Conservation (phyloP, 2,113 vertebrate species). For the Nettapus auritus region DNA sequence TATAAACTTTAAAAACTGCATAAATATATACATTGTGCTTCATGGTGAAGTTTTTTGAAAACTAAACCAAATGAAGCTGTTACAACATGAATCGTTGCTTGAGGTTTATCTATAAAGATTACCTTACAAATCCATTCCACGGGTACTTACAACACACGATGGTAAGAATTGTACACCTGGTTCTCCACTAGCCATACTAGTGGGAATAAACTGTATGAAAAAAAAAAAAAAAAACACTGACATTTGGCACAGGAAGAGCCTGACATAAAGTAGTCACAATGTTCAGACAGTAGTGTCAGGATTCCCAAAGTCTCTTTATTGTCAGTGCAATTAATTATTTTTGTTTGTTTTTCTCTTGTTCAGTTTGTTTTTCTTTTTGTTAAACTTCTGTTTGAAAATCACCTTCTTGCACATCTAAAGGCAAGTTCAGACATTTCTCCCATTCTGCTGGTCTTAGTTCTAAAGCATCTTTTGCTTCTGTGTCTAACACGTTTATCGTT, state of each 20-base stretch:
- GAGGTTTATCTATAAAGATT: constrained; percentile 96
- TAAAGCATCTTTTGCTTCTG: constrained; percentile 94
- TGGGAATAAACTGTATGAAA: constrained; percentile 88
- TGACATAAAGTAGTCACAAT: constrained; percentile 82
- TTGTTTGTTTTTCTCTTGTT: constrained; percentile 51
- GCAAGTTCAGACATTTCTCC: constrained; percentile 99
- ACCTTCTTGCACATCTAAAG: constrained; percentile 97
- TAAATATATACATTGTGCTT: constrained; percentile 99
- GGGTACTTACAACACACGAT: constrained; percentile 99
- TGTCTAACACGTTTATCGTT: constrained; percentile 97
- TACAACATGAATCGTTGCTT: constrained; percentile 96
- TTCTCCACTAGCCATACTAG: constrained; percentile 91
- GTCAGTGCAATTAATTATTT: constrained; percentile 88
- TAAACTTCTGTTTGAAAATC: constrained; percentile 99
- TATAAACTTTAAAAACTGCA: constrained; percentile 99
- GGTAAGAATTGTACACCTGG: constrained; percentile 99
- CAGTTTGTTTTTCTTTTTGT: constrained; percentile 60
- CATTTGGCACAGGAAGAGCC: constrained; percentile 91
- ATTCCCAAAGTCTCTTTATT: constrained; percentile 89
- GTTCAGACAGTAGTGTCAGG: constrained; percentile 91
- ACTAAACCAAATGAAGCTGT: constrained; percentile 97
- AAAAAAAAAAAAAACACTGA: constrained; percentile 86
- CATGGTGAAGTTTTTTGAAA: constrained; percentile 97
- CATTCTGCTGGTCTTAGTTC: constrained; percentile 98
- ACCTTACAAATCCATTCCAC: constrained; percentile 96